Base-by-base conservation (phyloP, 2,797 vertebrate genomes). In the Anableps anableps region DNA sequence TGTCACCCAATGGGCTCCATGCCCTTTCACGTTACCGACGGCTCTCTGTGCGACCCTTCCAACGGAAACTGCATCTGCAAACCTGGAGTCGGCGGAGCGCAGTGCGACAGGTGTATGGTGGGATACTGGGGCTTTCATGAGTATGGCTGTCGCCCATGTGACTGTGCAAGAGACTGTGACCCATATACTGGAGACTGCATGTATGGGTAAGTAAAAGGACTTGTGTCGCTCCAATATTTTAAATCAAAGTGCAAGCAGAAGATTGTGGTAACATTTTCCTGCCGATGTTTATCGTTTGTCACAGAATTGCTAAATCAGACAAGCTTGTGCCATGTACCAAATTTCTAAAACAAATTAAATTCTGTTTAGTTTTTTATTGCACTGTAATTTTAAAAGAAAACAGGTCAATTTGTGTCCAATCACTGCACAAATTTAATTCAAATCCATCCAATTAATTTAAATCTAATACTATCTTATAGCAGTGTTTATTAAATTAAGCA, bases 61-160 rank as follows among this genome's bases (percentile, higher is more conserved):
- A 97, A 96, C 0, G 97, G 98, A 0, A 96, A 98, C 92, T 99
- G 98, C 60, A 95, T 97, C 91, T 99, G 98, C 90, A 99, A 99
- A 88, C 97, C 97, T 0, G 98, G 98, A 0, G 97, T 99, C 51
- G 96, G 97, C 0, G 97, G 97, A 26, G 94, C 95, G 48, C 94
- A 85, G 75, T 99, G 98, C 0, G 97, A 99, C 94, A 95, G 87
- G 86, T 99, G 98, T 88, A 97, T 98, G 93, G 96, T 97, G 26
- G 97, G 98, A 83, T 99, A 99, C 93, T 99, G 98, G 98, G 98
- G 98, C 78, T 98, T 99, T 2, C 92, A 97, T 4, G 90, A 96
- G n/a, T 97, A 98, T 0, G 98, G 98, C 93, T 99, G 98, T 92
- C 96, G 93, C 7, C 97, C 98, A 1, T 99, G 98, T 23, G 95